Conservation (phyloP, 2,113 vertebrate genomes). For the Mystacornis crossleyi region DNA sequence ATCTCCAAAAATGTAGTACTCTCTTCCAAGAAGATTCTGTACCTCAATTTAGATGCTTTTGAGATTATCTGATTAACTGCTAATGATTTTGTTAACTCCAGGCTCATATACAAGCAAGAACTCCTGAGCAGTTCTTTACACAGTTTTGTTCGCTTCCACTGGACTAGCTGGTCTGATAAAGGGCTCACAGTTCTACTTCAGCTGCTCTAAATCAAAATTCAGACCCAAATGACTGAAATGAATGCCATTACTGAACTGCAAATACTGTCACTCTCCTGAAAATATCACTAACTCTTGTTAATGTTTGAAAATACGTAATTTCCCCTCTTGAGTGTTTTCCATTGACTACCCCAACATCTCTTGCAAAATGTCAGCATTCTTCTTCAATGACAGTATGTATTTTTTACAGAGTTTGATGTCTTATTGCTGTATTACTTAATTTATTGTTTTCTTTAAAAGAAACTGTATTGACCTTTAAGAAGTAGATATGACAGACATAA, state of each 20-base stretch:
- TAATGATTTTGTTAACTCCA: neutral
- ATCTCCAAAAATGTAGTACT: neutral
- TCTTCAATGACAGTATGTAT: neutral
- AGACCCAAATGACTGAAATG: neutral
- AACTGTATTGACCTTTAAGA: slow-evolving; percentile 29
- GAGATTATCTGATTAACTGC: neutral
- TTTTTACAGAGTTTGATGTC: neutral
- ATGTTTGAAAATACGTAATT: neutral
- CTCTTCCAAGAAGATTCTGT: neutral
- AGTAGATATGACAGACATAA: neutral
- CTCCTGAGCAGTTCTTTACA: neutral
- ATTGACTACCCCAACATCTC: neutral
- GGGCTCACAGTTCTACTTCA: neutral
- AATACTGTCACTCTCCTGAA: neutral
- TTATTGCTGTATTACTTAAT: neutral
- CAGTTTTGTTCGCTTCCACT: neutral
- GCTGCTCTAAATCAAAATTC: neutral
- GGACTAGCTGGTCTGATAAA: neutral
- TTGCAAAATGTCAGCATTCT: neutral
- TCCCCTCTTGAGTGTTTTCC: neutral
- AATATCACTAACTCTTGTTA: neutral
- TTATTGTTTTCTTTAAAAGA: slow-evolving; percentile 5
- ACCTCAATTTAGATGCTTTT: neutral
- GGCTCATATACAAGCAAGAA: neutral
- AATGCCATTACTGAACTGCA: neutral